Base-by-base conservation (phyloP, 2,888 invertebrate species). In the Lagria hirta region DNA sequence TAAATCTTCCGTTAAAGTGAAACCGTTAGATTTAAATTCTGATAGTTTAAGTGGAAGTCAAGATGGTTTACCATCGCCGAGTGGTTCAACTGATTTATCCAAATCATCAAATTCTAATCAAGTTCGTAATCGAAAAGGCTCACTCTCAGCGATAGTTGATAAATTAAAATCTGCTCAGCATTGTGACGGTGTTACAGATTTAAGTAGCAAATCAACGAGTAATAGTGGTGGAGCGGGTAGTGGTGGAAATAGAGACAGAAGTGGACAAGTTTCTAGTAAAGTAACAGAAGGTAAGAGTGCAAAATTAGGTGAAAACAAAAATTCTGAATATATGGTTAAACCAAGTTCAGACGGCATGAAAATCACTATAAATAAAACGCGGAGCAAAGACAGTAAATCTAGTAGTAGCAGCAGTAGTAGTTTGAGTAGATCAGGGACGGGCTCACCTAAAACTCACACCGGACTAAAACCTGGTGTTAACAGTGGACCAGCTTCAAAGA, bases 291-390 rank as follows among this genome's bases (percentile, higher is more conserved):
- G 55, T 45, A 55, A 47, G 27, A 46, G 55, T 3, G 54, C 55
- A 35, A 67, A 69, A 24, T 62, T 66, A 11, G 65, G 68, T 10
- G 75, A 75, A 22, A 76, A 72, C 43, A 86, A 86, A 71, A 85
- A 85, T 64, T 84, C 86, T 15, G 90, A 90, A 61, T 92, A 92
- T 61, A 89, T 89, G 84, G 88, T 93, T 1, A 93, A 92, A 64
- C 86, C 87, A 10, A 89, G 90, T 64, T 84, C 84, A 8, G 91
- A 91, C 57, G 91, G 91, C 2, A 88, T 94, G 74, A 94, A 93
- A 69, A 81, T 94, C 37, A 94, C 91, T 2, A 91, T 93, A 14
- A 93, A 92, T 62, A 93, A 93, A 73, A 90, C 92, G 1, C 78
- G 86, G 60, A 80, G 82, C 12, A 86, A 87, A 64, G 86, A 87